Conservation (phyloP, 2,888 invertebrate genomes). For the Pocota personata region DNA sequence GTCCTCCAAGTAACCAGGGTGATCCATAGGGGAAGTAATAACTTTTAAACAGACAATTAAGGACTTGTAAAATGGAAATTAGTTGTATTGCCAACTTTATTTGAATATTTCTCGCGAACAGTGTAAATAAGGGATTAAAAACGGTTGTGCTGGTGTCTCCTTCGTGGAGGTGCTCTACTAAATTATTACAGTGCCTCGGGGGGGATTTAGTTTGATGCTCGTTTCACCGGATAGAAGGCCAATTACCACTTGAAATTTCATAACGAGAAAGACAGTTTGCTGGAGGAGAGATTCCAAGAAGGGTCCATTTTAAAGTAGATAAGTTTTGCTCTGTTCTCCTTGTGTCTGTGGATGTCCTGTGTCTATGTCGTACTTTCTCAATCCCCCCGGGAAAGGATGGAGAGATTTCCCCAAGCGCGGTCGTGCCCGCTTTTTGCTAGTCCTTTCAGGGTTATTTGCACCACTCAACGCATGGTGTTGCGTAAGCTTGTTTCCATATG, state of each 20-base stretch:
- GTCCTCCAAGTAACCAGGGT: background rate
- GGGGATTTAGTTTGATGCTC: slow-evolving; percentile 51
- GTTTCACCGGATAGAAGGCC: slow-evolving; percentile 36
- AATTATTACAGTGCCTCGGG: slow-evolving; percentile 51
- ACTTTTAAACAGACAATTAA: slow-evolving; percentile 72
- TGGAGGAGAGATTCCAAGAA: background rate
- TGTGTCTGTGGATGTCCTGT: slow-evolving; percentile 25
- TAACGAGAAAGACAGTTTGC: slow-evolving; percentile 42
- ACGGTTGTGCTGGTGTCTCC: background rate
- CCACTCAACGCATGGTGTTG: background rate
- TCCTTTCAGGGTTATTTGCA: background rate
- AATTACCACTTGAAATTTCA: slow-evolving; percentile 66
- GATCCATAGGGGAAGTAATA: slow-evolving; percentile 69
- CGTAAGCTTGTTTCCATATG: background rate
- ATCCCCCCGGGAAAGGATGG: background rate
- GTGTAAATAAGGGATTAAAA: slow-evolving; percentile 55
- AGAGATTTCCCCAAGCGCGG: slow-evolving; percentile 36
- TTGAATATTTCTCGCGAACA: slow-evolving; percentile 53
- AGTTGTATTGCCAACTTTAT: slow-evolving; percentile 56
- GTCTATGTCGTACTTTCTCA: slow-evolving; percentile 19
- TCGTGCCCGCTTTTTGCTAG: background rate
- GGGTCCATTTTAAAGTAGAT: slow-evolving; percentile 47
- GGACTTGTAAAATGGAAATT: slow-evolving; percentile 73
- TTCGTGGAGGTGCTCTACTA: slow-evolving; percentile 4
- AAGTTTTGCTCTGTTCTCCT: slow-evolving; percentile 27